These are phyloP conservation scores for Crocodylus rhombifer DNA, from an alignment of 2,797 vertebrate genomes.

Conservation along the genomic window DNA sequence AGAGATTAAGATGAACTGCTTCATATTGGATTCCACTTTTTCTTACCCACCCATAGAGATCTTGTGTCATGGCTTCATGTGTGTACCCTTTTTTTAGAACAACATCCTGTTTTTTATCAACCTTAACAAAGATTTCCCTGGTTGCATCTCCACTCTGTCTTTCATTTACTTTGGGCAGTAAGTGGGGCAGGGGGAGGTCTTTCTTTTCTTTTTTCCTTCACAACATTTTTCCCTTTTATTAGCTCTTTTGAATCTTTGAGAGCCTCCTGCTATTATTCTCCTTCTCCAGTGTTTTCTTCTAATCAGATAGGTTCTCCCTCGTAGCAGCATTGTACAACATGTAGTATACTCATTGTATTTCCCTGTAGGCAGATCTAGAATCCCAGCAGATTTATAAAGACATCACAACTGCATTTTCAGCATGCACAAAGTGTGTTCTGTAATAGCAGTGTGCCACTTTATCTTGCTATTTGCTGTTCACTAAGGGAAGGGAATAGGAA, in stretches of 20 bases:
- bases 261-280: too few species aligned
- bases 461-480: background rate
- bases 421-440: background rate
- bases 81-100: background rate
- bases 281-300: background rate
- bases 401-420: background rate
- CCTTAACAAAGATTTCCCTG: background rate
- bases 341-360: background rate
- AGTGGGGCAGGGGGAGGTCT: background rate
- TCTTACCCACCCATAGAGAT: background rate
- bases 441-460: background rate
- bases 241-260: background rate
- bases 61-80: background rate
- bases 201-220: background rate
- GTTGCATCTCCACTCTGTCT: background rate
- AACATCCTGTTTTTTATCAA: background rate
- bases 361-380: background rate
- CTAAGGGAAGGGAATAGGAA: constrained; percentile 44
- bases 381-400: background rate
- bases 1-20: background rate
- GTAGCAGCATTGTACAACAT: accelerated
- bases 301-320: background rate
- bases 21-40: background rate
- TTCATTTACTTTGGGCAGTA: background rate
- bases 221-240: background rate